Evolutionary conservation across 2,113 vertebrate species (phyloP).

Genomic region (Lophotis ruficrista): DNA sequence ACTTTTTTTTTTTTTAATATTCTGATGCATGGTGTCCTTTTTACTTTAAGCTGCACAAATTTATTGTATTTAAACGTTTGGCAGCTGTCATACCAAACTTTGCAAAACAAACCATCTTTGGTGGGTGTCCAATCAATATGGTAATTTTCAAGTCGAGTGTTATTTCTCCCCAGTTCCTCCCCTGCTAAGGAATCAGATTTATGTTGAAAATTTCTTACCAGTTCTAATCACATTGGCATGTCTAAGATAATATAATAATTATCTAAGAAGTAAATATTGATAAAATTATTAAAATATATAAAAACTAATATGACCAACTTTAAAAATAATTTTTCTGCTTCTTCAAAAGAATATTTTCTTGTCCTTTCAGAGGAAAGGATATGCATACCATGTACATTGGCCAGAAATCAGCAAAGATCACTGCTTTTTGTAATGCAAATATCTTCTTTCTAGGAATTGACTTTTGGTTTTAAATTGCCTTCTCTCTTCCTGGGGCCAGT

Average conservation of each 20-base stretch:
- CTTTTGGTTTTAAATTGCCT: background rate
- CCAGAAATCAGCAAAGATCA: background rate
- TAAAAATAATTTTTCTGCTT: background rate
- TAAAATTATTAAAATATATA: background rate
- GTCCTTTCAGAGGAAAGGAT: background rate
- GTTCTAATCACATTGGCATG: background rate
- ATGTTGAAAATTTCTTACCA: background rate
- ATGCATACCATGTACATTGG: background rate
- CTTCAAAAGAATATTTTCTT: background rate
- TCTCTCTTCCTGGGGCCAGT: background rate
- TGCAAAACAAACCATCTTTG: background rate
- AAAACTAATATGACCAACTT: background rate
- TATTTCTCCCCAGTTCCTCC: background rate
- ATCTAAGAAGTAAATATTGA: background rate
- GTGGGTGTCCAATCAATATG: background rate
- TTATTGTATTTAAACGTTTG: background rate
- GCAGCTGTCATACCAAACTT: background rate
- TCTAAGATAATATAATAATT: background rate
- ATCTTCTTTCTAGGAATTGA: background rate
- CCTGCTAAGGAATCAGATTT: background rate
- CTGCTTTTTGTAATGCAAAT: conserved; percentile 30
- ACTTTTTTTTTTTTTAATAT: background rate
- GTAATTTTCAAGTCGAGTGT: background rate
- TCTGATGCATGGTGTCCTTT: background rate
- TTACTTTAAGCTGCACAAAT: background rate